Evolutionary conservation across 1,140 invertebrate genomes (phyloP).

Genomic region (Orchesella cincta): DNA sequence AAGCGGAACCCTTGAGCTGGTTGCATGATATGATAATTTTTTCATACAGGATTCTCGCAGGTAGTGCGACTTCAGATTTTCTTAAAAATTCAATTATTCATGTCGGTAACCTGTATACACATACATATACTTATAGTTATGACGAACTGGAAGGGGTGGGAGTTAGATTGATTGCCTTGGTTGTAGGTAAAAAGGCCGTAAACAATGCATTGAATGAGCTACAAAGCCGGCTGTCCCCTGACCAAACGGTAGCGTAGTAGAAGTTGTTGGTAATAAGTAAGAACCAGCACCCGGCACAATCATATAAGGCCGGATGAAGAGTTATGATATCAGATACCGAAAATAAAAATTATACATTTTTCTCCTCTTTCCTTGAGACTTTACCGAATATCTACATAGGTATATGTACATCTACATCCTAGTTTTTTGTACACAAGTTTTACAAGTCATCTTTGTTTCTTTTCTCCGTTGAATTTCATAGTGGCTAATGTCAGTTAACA

Average conservation of each 20-base stretch:
- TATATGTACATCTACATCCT: no score
- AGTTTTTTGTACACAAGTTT: background rate
- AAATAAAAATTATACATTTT: no score
- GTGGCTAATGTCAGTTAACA: constrained; percentile 3
- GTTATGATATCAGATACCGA: constrained; percentile 17
- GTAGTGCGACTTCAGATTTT: constrained; percentile 26
- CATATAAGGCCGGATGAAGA: constrained; percentile 6
- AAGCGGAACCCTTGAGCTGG: constrained; percentile 2
- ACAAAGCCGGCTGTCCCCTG: background rate
- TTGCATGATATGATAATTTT: background rate
- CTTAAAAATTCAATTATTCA: constrained; percentile 18
- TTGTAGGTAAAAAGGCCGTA: background rate
- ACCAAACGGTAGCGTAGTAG: background rate
- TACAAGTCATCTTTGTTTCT: background rate
- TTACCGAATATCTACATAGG: no score
- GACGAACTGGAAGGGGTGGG: background rate
- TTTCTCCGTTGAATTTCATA: background rate
- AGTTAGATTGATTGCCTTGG: constrained; percentile 21
- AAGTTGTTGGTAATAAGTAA: background rate
- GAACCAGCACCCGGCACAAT: constrained; percentile 20
- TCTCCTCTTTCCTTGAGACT: no score
- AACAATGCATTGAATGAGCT: background rate
- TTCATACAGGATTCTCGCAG: constrained; percentile 1
- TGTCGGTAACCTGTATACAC: background rate
- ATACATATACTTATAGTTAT: background rate